Evolutionary conservation across 1,140 invertebrate genomes (phyloP), one percentile per base, ranked within the genome.

Genomic region (Rhizoglyphus robini): DNA sequence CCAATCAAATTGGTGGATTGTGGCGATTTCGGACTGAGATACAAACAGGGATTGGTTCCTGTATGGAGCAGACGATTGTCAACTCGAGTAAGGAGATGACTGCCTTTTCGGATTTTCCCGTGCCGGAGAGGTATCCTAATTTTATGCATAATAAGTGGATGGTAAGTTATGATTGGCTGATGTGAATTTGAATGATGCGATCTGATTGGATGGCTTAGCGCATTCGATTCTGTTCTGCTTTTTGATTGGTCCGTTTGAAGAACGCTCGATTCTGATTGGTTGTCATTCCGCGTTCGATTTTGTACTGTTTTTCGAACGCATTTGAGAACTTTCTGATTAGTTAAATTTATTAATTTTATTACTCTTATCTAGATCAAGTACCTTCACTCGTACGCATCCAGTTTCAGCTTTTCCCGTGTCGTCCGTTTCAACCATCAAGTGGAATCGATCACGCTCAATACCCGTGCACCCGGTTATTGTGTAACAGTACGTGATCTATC

Each of bases 1-100:
- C 73, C 23, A 57, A 71, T 38, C 73, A 78, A 65, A 72, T 79
- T 41, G 80, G 80, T 4, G 80, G 80, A 31, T 70, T 81, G 4
- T 81, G 80, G 80, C 76, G 78, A 48, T 81, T 77, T 8, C 69
- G 70, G 11, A 13, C 72, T 58, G 63, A 74, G 23, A 11, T 67
- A 68, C 74, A 66, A 60, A 74, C 51, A 70, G 70, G 69, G 18
- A 15, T n/a, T n/a, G 41, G 41, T 3, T 46, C 41, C 41, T 15
- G 18, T 46, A 69, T 69, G 69, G 31, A 54, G 3, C 62, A 64
- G 3, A 71, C 70, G 27, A 66, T 77, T 4, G 77, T 64, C 32
- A 64, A 64, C 27, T 64, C 62, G n/a, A 65, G 64, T 38, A 70
- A 70, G 36, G 67, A 67, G 72, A 63, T 72, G 20, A 57, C 41